Percentiles rank a stretch among this genome's conserved stretches.
These are phyloP conservation scores for Panulirus ornatus DNA, from an alignment of 1,140 invertebrate species.

Conservation along the genomic window DNA sequence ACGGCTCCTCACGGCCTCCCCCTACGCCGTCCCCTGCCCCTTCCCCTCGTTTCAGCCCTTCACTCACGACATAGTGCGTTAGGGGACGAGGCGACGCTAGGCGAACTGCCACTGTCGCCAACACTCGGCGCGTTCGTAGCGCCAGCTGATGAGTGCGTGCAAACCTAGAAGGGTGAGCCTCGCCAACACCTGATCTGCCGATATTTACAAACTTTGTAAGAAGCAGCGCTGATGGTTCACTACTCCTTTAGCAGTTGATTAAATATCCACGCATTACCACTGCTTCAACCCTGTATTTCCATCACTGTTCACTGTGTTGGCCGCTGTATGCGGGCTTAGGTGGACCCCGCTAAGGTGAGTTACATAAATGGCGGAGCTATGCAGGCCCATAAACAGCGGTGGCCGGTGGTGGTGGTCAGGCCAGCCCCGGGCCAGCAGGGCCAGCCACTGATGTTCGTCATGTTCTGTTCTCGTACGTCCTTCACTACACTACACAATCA, in stretches of 20 bases:
- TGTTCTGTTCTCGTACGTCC: conserved; percentile 54
- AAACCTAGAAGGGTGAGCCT: conserved; percentile 48
- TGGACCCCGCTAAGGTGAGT: conserved; percentile 69
- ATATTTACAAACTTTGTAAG: conserved; percentile 20
- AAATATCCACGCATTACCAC: neutral
- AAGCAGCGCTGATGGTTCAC: conserved; percentile 1
- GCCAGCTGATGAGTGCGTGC: conserved; percentile 69
- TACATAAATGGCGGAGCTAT: conserved; percentile 74
- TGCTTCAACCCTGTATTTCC: conserved; percentile 18
- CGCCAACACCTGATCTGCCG: conserved; percentile 64
- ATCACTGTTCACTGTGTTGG: conserved; percentile 13
- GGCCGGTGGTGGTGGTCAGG: conserved; percentile 63
- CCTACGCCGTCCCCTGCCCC: conserved; percentile 63
- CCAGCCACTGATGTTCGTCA: conserved; percentile 57
- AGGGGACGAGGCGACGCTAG: conserved; percentile 54
- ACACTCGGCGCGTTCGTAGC: conserved; percentile 51
- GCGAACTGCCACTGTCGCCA: conserved; percentile 64
- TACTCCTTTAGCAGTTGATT: neutral
- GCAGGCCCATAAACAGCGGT: conserved; percentile 71
- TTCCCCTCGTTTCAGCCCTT: conserved; percentile 43
- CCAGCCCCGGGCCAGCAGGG: conserved; percentile 54
- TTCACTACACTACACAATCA: neutral
- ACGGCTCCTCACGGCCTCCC: conserved; percentile 65
- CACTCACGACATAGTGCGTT: conserved; percentile 69
- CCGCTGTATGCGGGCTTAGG: conserved; percentile 45